Percentiles rank a stretch among this genome's conserved stretches.
Evolutionary conservation across 2,113 vertebrate genomes (phyloP).

Genomic region (Calonectris borealis): DNA sequence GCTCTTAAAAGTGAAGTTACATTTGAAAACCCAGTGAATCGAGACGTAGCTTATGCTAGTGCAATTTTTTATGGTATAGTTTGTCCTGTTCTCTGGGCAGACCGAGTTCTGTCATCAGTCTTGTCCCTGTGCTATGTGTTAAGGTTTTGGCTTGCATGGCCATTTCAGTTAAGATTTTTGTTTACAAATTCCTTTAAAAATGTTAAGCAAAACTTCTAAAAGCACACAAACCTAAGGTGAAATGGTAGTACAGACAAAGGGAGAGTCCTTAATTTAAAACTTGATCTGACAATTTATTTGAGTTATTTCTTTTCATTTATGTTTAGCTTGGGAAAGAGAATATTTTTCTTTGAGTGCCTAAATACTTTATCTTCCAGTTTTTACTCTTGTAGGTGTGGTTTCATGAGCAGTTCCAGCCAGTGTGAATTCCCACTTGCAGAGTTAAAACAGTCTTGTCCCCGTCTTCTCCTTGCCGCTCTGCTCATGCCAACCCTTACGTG

Average conservation of each 20-base stretch:
- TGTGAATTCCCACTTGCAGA: neutral
- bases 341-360: neutral
- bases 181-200: neutral
- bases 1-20: neutral
- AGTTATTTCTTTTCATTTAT: neutral
- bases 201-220: neutral
- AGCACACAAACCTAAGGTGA: neutral
- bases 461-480: neutral
- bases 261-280: neutral
- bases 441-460: neutral
- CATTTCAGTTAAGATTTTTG: neutral
- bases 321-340: rapidly evolving
- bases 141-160: neutral
- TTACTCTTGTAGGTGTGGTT: neutral
- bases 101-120: rapidly evolving
- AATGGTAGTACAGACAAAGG: neutral
- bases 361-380: neutral
- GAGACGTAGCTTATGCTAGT: neutral
- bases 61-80: neutral
- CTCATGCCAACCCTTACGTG: neutral
- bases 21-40: rapidly evolving
- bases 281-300: neutral
- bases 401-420: neutral
- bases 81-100: neutral
- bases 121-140: rapidly evolving